Conservation (phyloP, 2,797 vertebrate genomes). For the Trichosurus vulpecula region DNA sequence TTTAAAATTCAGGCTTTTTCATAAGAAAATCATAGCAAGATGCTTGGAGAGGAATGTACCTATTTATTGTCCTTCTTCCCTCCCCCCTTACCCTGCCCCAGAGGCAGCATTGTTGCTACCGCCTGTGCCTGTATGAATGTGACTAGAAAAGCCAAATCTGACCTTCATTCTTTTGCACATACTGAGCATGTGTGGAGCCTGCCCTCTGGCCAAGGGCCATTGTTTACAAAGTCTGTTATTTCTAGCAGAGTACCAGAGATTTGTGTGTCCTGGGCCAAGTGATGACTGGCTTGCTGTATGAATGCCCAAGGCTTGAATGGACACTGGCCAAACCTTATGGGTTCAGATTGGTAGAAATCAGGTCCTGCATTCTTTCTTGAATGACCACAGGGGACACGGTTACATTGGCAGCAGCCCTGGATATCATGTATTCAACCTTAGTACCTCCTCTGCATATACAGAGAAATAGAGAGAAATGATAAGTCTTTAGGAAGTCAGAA, state of each 20-base stretch:
- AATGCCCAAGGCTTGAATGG: not conserved
- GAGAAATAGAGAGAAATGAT: not conserved
- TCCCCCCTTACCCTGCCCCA: not conserved
- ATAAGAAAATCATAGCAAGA: not conserved
- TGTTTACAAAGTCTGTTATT: not conserved
- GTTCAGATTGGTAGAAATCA: not conserved
- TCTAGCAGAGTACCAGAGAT: not conserved
- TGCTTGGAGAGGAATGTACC: not conserved
- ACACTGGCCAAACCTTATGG: not conserved
- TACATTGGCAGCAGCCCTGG: not conserved
- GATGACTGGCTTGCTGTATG: not conserved
- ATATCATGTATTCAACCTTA: not conserved
- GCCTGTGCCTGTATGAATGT: not conserved
- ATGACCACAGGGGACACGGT: not conserved
- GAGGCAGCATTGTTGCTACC: not conserved
- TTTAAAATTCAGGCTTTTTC: conserved; percentile 10
- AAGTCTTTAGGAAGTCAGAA: not conserved
- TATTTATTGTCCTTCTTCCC: not conserved
- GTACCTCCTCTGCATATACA: not conserved
- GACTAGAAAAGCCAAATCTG: not conserved
- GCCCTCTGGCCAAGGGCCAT: not conserved
- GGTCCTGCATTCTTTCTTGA: not conserved
- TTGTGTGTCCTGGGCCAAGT: not conserved
- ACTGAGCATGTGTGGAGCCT: not conserved
- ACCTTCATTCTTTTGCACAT: not conserved